phyloP scores from a whole-genome alignment of 2,797 vertebrate genomes.

The Gymnoscopelus microlampas region DNA sequence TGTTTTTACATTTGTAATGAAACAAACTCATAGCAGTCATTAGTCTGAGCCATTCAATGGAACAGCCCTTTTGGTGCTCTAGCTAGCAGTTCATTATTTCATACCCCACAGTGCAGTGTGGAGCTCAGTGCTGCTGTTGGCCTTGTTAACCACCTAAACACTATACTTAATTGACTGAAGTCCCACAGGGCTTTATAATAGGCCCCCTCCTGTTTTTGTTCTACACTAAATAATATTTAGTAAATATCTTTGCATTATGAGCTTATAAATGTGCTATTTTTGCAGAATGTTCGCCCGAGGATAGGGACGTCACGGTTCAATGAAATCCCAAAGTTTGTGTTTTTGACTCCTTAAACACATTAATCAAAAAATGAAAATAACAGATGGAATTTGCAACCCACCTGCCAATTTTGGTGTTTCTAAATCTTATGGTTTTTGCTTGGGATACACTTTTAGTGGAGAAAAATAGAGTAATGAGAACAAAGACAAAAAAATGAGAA shows the following conservation, averaged over 20 bases:
- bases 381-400: too few species aligned
- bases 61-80: slow-evolving; percentile 49
- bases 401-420: neutral
- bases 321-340: neutral
- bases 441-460: too few species aligned
- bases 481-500: too few species aligned
- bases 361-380: neutral
- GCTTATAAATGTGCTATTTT: too few species aligned
- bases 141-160: too few species aligned
- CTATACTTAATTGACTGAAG: too few species aligned
- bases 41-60: slow-evolving; percentile 10
- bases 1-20: slow-evolving; percentile 25
- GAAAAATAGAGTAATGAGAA: too few species aligned
- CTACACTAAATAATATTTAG: too few species aligned
- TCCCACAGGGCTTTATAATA: too few species aligned
- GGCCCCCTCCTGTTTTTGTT: too few species aligned
- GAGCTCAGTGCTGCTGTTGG: neutral
- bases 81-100: neutral
- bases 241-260: too few species aligned
- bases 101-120: neutral
- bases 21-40: slow-evolving; percentile 19
- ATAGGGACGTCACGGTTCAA: neutral
- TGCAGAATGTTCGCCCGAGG: too few species aligned
- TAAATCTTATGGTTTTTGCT: neutral
- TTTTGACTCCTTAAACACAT: neutral